Evolutionary conservation across 2,113 vertebrate species (phyloP), one percentile per base, ranked within the genome.

Genomic region (Silurus asotus): DNA sequence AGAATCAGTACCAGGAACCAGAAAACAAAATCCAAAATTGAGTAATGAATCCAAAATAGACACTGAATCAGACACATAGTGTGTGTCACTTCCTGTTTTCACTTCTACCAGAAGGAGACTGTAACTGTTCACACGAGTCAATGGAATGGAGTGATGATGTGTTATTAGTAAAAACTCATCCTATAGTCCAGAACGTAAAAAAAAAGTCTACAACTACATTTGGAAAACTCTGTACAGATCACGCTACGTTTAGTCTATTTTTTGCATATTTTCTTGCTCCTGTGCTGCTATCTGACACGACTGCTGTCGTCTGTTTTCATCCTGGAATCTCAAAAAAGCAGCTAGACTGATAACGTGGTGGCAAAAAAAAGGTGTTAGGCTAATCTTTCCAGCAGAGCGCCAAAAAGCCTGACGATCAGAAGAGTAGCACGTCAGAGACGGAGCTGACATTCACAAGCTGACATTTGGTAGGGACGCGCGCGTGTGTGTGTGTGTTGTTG

Each of bases 371-470:
- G 53, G 62, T 48, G 72, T 82, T 81, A 49, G 58, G 67, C 37
- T 91, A 90, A 94, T 93, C 90, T 91, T 74, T 69, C 83, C 86
- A 58, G 82, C 82, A 89, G 90, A 91, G 91, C 89, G 89, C 87
- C 91, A 89, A 91, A 59, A 83, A 84, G 89, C 87, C 64, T 17
- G 64, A 58, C 28, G 84, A 93, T 94, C 77, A 88, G 86, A 88
- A 67, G 74, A 53, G 65, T 87, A 89, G 87, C 90, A 89, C 82
- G 78, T 91, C 90, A 87, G 69, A 76, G 61, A 87, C 80, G 65
- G 74, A 28, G 45, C 87, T 91, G 90, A 91, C 92, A 88, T 92
- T 92, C 90, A 91, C 91, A 92, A 89, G 88, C 83, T 93, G 93
- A 93, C 94, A 93, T 94, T 94, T 93, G 86, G 84, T 67, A 58